Evolutionary conservation across 2,113 vertebrate species (phyloP), one percentile per base, ranked within the genome.

Genomic region (Ciconia stormi): DNA sequence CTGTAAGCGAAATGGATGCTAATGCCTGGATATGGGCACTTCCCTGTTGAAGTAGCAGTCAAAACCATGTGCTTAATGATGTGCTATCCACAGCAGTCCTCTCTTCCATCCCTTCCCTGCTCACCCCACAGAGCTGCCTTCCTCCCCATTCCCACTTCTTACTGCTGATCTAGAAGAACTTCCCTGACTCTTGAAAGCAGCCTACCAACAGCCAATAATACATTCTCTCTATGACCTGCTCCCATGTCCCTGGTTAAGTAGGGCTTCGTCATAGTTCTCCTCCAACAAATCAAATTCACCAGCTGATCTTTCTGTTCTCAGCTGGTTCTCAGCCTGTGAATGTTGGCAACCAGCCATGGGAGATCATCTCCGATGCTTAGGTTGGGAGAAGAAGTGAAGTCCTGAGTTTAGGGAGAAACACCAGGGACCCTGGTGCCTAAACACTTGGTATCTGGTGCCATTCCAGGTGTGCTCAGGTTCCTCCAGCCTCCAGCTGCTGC

Each of bases 171-270:
- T 53, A 53, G 62, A 79, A 50, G 27, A 89, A 59, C 61, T 76
- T 90, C 19, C 3, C 12, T 19, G 50, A 38, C 27, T 26, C 59
- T 53, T 66, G 29, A 47, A 87, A 92, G 23, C 2, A 10, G 3
- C 15, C 40, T 58, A 1, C 7, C 36, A 83, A 29, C 27, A 49
- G 13, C 38, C 72, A 95, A 46, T 78, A 77, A 58, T 27, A 27
- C 1, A 8, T 19, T 16, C 22, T 19, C 18, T 52, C 30, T 53
- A 5, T 0, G 2, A 40, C 21, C 34, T 58, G 9, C 2, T 46
- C 10, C 11, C 17, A 18, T 6, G 12, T 47, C 25, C 27, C 9
- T 30, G 10, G 21, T 87, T 14, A 86, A 90, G 71, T 4, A 83
- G 53, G 34, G 32, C 27, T 95, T 80, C 61, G 13, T 38, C 36